Evolutionary conservation across 2,113 vertebrate genomes (phyloP), one percentile per base, ranked within the genome.

Genomic region (Gymnobelideus leadbeateri): DNA sequence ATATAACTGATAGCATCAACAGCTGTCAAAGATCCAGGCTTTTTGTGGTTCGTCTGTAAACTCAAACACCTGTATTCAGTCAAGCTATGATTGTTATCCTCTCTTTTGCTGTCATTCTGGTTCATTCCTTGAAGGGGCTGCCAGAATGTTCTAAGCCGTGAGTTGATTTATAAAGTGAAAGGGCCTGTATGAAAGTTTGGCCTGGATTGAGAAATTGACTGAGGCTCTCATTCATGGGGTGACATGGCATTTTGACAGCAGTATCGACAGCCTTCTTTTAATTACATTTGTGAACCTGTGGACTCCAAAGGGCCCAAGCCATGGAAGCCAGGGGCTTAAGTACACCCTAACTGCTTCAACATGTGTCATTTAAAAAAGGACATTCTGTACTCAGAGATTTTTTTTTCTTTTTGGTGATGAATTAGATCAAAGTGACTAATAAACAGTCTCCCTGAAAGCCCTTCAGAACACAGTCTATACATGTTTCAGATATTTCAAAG

Each of bases 11-110:
- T 99, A 99, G 98, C 99, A 99, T 99, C 99, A 99, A 99, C 99
- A 99, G 98, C 99, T 99, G 99, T 99, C 99, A 99, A 98, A 99
- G 98, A 98, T 98, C 98, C 98, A 99, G 99, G 99, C 99, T 98
- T 99, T 49, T 99, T 98, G 98, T 98, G 99, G 99, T 99, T 99
- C 97, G 98, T 99, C 99, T 99, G 98, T 99, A 99, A 99, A 99
- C 98, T 99, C 99, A 99, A 99, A 99, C 99, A 99, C 99, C 99
- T 99, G 99, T 99, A 99, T 99, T 98, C 99, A 99, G 99, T 99
- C 99, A 99, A 98, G 99, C 98, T 98, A 98, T 98, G 99, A 99
- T 99, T 99, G 99, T 99, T 99, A 99, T 99, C 98, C 99, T 98
- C 98, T 99, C 99, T 99, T 99, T 98, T 99, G 99, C 99, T 99